Conservation (phyloP, 1,140 invertebrate species). For the Plectus sambesii region DNA sequence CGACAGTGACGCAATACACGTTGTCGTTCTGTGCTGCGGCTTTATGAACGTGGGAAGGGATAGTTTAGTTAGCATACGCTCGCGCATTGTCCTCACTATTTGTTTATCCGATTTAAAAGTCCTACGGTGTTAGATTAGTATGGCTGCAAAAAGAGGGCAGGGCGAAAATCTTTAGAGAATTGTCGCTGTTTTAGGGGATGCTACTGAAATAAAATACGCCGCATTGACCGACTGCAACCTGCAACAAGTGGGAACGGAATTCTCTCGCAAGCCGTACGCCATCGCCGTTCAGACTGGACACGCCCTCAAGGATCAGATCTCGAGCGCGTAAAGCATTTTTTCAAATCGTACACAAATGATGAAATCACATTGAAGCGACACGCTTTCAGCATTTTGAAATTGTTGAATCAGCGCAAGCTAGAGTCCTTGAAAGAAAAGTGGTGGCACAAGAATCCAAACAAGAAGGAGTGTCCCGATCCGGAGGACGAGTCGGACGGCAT, state of each 20-base stretch:
- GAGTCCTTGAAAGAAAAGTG: conserved; percentile 86
- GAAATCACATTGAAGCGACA: conserved; percentile 11
- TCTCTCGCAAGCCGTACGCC: conserved; percentile 88
- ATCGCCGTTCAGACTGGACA: conserved; percentile 91
- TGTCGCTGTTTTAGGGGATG: conserved; percentile 58
- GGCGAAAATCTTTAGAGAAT: background rate
- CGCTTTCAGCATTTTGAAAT: conserved; percentile 65
- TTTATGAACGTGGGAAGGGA: no score
- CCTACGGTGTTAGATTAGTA: no score
- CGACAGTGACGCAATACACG: no score
- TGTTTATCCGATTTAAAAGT: no score
- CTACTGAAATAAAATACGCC: conserved; percentile 76
- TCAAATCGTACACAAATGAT: conserved; percentile 12
- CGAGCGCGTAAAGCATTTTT: conserved; percentile 46
- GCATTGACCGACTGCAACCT: conserved; percentile 77
- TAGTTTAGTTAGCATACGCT: no score
- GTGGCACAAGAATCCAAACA: conserved; percentile 76
- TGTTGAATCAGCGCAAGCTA: conserved; percentile 77
- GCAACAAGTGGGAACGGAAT: conserved; percentile 79
- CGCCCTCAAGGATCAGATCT: conserved; percentile 56
- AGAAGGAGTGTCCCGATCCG: conserved; percentile 66
- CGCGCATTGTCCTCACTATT: no score
- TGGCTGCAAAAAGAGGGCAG: background rate
- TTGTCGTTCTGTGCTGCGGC: no score
- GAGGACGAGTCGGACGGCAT: conserved; percentile 89